Percentiles rank a stretch among this genome's conserved stretches.
Conservation (phyloP, 2,113 vertebrate species). For the Myocastor coypus region DNA sequence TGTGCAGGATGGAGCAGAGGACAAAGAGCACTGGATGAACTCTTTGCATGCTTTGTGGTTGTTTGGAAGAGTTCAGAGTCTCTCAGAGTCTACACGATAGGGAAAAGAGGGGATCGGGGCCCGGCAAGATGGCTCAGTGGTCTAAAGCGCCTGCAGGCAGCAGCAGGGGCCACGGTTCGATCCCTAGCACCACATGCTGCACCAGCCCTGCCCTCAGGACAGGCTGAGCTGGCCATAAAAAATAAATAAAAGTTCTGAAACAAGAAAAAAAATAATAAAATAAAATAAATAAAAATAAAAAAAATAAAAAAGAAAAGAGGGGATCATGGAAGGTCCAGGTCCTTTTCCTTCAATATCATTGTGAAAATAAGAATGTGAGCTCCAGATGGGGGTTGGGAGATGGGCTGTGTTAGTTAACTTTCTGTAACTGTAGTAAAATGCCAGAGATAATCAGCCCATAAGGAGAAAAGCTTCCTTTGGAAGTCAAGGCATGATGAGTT, state of each 20-base stretch:
- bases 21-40: not conserved
- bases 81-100: not conserved
- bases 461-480: not conserved
- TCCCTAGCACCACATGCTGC: no score
- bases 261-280: no score
- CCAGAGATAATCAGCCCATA: not conserved
- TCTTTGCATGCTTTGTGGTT: not conserved
- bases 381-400: not conserved
- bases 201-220: no score
- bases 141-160: no score
- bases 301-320: constrained; percentile 8
- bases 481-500: not conserved
- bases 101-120: not conserved
- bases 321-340: not conserved
- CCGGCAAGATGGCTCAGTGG: no score
- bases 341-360: not conserved
- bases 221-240: no score
- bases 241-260: no score
- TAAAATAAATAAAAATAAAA: no score
- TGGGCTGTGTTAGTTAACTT: not conserved
- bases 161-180: no score
- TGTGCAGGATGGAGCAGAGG: not conserved
- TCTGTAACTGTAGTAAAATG: not conserved
- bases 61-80: not conserved
- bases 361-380: not conserved